Evolutionary conservation across 2,797 vertebrate species (phyloP).

Genomic region (Pangasius krempfi): DNA sequence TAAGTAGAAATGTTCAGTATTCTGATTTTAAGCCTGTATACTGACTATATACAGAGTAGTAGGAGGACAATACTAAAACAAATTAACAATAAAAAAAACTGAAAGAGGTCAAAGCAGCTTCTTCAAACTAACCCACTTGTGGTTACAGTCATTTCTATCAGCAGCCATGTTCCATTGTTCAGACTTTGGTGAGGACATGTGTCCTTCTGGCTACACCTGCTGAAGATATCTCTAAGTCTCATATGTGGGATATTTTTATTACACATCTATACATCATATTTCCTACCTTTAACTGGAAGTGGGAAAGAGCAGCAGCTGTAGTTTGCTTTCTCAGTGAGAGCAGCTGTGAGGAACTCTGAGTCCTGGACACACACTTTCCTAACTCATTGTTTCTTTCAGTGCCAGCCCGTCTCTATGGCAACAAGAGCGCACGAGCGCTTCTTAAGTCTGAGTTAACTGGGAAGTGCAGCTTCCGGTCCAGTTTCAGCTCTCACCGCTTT

Average conservation of each 20-base stretch:
- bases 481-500: neutral
- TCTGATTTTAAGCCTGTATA: neutral
- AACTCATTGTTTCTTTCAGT: neutral
- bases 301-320: neutral
- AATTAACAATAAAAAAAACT: neutral
- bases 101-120: neutral
- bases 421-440: constrained; percentile 60
- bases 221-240: neutral
- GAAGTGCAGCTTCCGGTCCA: neutral
- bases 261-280: neutral
- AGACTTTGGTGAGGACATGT: neutral
- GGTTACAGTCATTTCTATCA: too few relatives aligned
- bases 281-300: constrained; percentile 8
- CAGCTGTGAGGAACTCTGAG: neutral
- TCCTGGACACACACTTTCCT: neutral
- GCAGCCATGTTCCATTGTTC: neutral
- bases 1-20: neutral
- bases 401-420: constrained; percentile 65
- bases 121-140: neutral
- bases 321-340: neutral
- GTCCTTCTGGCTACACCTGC: neutral
- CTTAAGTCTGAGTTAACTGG: constrained; percentile 13
- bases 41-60: neutral
- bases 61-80: neutral
- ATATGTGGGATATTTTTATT: too few relatives aligned